Base-by-base conservation (phyloP, 2,888 invertebrate genomes). In the Cheilosia variabilis region DNA sequence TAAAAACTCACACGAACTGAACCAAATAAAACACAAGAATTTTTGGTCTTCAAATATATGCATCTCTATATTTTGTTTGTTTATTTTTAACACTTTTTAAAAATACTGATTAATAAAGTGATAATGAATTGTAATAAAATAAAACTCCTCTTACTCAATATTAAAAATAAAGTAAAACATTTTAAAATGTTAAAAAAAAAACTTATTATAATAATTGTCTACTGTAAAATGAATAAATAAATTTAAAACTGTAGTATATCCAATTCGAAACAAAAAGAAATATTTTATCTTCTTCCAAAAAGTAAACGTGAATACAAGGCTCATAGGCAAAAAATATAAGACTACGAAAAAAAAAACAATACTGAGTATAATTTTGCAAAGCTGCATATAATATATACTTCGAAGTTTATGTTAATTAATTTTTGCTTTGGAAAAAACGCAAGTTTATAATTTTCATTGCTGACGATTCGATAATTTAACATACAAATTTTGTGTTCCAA, bases 41-140 rank as follows among this genome's bases (percentile, higher is more conserved):
- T 19, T n/a, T 66, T 84, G 84, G 84, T 84, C 84, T 80, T 84
- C 65, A 84, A 84, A 84, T 84, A 84, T 84, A 84, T 84, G 84
- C 75, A 75, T 80, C 80, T 84, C 65, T 84, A 84, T 79, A 73
- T 79, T 60, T 83, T 83, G 55, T 71, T 71, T 65, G 58, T 72
- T 79, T 84, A 66, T 71, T 84, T 80, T 60, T 75, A 80, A 84
- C 80, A 84, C 79, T 60, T 84, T 81, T 83, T 80, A 60, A 80
- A 84, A 84, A 84, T 84, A 84, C 84, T 80, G 84, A 84, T 84
- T 84, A 84, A 80, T 84, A 84, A 73, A 83, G 78, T 84, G 69
- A 79, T 84, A 79, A 79, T 84, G 80, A 76, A 76, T 84, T 69
- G 65, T 68, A 68, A 71, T 75, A 53, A 79, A 84, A 69, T 60